Evolutionary conservation across 2,888 invertebrate species (phyloP).

Genomic region (Cybosia mesomella): DNA sequence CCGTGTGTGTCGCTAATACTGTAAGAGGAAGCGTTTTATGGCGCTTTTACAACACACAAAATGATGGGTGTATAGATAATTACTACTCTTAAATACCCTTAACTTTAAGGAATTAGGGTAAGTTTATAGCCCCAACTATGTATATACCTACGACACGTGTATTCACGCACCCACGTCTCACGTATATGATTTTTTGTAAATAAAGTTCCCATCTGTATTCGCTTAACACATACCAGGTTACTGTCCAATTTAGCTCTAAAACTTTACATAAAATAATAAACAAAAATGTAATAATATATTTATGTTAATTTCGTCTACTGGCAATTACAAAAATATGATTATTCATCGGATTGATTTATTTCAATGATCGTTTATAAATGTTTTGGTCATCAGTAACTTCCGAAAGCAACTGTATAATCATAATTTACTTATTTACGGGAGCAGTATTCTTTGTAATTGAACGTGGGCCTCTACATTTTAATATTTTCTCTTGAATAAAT

Average conservation of each 20-base stretch:
- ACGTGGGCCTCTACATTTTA: no score
- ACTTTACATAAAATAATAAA: no score
- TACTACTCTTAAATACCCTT: conserved; percentile 18
- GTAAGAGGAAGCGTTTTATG: conserved; percentile 12
- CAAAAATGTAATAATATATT: no score
- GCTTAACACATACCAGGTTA: background rate
- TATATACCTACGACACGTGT: background rate
- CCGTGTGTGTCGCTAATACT: background rate
- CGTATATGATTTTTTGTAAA: background rate
- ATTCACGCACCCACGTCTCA: background rate
- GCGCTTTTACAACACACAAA: conserved; percentile 8
- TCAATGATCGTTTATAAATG: no score
- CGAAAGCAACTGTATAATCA: no score
- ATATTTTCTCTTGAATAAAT: background rate
- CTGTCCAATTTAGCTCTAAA: background rate
- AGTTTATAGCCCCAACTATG: conserved; percentile 1
- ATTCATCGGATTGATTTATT: background rate
- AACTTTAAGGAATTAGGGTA: conserved; percentile 3
- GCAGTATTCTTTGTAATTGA: no score
- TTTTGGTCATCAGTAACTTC: no score
- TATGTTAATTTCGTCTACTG: no score
- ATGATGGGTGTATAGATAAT: conserved; percentile 2
- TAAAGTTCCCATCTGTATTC: background rate
- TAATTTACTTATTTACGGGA: no score
- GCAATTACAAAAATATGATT: no score